phyloP scores from a whole-genome alignment of 2,888 invertebrate genomes.

The Aplocera efformata region DNA sequence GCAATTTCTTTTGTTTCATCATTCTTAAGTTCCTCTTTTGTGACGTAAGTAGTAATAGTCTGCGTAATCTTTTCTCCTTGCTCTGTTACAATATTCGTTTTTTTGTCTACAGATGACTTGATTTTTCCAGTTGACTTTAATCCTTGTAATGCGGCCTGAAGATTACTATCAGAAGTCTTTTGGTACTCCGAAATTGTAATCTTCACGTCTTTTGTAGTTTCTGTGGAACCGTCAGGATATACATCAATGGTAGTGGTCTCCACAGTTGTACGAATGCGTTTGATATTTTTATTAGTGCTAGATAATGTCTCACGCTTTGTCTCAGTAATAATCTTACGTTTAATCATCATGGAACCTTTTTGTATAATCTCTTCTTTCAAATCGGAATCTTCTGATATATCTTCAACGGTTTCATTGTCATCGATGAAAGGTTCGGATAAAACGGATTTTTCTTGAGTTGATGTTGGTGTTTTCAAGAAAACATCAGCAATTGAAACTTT shows the following conservation, averaged over 20 bases:
- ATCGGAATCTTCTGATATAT: conserved; percentile 62
- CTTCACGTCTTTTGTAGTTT: conserved; percentile 77
- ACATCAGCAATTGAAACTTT: conserved; percentile 66
- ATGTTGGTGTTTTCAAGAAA: conserved; percentile 39
- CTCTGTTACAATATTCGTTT: conserved; percentile 69
- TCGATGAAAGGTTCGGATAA: conserved; percentile 45
- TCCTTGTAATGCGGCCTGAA: conserved; percentile 70
- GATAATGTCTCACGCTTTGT: conserved; percentile 71
- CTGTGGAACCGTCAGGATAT: conserved; percentile 77
- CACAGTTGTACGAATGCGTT: conserved; percentile 80
- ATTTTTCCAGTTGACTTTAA: conserved; percentile 63
- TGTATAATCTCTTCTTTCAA: conserved; percentile 59
- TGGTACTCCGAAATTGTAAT: conserved; percentile 75
- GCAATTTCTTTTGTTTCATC: conserved; percentile 61
- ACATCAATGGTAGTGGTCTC: conserved; percentile 73
- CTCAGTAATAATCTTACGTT: conserved; percentile 67
- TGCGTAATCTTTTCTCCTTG: conserved; percentile 68
- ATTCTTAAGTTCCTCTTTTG: conserved; percentile 69
- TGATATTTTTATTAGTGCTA: conserved; percentile 74
- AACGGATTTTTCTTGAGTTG: conserved; percentile 34
- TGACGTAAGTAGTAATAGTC: conserved; percentile 63
- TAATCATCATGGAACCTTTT: conserved; percentile 54
- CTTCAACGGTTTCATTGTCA: conserved; percentile 63
- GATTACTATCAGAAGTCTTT: conserved; percentile 66
- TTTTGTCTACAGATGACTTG: conserved; percentile 69